Conservation (phyloP, 2,113 vertebrate genomes). For the Bagarius yarrelli region DNA sequence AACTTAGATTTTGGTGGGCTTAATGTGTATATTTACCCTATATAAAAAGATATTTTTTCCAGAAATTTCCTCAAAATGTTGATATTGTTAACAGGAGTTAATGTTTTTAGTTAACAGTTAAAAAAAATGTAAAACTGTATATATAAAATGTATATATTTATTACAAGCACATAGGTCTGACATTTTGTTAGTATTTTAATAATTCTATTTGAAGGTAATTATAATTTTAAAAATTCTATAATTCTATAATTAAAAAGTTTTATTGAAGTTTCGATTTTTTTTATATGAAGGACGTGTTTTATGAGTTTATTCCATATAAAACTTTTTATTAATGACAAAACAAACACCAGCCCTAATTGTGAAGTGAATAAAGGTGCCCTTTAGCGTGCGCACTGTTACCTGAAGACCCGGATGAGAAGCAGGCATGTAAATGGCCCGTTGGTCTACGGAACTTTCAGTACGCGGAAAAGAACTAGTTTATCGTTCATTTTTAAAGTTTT, state of each 20-base stretch:
- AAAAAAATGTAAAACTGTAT: too few species aligned
- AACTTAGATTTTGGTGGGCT: too few species aligned
- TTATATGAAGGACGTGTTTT: too few species aligned
- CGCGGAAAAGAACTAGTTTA: neutral
- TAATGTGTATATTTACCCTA: too few species aligned
- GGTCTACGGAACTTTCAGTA: neutral
- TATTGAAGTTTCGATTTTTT: neutral
- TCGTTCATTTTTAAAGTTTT: neutral
- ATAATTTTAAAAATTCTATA: too few species aligned
- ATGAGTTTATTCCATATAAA: too few species aligned
- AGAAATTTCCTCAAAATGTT: too few species aligned
- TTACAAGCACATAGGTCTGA: neutral
- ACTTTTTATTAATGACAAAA: too few species aligned
- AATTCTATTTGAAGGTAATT: neutral
- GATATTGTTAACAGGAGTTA: neutral
- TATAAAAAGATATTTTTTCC: too few species aligned
- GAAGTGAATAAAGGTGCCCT: neutral
- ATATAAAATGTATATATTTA: too few species aligned
- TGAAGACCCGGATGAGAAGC: neutral
- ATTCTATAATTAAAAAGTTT: too few species aligned
- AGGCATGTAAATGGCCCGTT: neutral
- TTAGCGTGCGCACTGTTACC: neutral
- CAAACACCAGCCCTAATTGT: too few species aligned
- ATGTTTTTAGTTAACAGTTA: neutral
- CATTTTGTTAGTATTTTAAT: neutral